Evolutionary conservation across 2,797 vertebrate genomes (phyloP), one percentile per base, ranked within the genome.

Genomic region (Pangasius larnaudii): DNA sequence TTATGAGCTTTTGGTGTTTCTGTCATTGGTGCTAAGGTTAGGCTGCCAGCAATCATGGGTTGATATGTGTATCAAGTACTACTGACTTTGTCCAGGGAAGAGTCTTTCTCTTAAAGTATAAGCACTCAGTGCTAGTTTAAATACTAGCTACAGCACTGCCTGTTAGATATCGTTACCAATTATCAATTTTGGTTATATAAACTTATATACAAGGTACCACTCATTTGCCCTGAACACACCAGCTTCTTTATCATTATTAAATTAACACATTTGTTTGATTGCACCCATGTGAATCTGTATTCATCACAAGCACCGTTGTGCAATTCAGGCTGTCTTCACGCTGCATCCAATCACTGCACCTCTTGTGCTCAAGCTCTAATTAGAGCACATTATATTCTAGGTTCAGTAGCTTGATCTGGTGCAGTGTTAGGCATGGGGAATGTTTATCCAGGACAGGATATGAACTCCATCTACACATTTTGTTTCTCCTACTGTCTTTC

Each of bases 361-460:
- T 88, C 84, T 90, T 91, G 91, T 89, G 88, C 90, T 92, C 90
- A 89, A 85, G 86, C 83, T 85, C 86, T 90, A 89, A 91, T 91
- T 91, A 91, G 61, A 77, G 82, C 91, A 85, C 86, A 91, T 93
- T 92, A 91, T 86, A 65, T 46, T 71, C 74, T 86, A 36, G 75
- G 80, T 89, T 89, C 88, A 89, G 87, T 89, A 84, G 69, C 85
- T 84, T 75, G 78, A 59, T 91, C 92, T 88, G 89, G 88, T 90
- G 90, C 87, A 33, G 89, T 89, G 89, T 39, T 78, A 83, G 89
- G 75, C 90, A 83, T 74, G 72, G 42, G 86, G 85, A 85, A 86
- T 90, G 85, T 91, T 92, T 91, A 86, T 89, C 80, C 81, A 87
- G 77, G 84, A 88, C 49, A 33, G 71, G 42, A 42, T 42, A 53